These are phyloP conservation scores for Cynodonichthys magdalenae DNA, from an alignment of 2,797 vertebrate genomes.

Conservation along the genomic window DNA sequence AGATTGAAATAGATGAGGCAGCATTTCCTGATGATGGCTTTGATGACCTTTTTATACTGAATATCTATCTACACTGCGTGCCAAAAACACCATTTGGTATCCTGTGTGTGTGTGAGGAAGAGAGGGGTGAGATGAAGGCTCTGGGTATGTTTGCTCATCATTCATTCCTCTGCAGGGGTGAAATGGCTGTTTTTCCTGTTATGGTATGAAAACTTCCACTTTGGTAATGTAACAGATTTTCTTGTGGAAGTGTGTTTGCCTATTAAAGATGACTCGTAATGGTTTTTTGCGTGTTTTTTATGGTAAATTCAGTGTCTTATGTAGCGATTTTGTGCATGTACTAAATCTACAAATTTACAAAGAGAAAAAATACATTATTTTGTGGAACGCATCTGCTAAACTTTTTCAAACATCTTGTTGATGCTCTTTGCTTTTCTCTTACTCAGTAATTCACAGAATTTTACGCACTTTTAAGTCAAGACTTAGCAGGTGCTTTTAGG, in stretches of 20 bases:
- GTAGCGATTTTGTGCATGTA: not conserved
- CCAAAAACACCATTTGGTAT: constrained; percentile 50
- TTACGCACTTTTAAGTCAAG: not conserved
- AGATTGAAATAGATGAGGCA: constrained; percentile 41
- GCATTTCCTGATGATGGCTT: constrained; percentile 42
- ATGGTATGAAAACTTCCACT: constrained; percentile 60
- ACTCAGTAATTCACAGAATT: too few species aligned
- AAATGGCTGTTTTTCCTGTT: constrained; percentile 57
- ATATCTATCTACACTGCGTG: constrained; percentile 38
- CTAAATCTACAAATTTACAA: too few species aligned
- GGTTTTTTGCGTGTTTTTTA: too few species aligned
- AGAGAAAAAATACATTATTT: not conserved
- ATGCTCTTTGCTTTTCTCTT: not conserved
- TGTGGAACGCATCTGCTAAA: not conserved
- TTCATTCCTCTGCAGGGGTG: constrained; percentile 67
- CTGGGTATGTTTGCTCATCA: constrained; percentile 57
- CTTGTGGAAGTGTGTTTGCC: constrained; percentile 10
- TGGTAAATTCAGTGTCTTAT: not conserved
- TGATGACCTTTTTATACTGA: constrained; percentile 60
- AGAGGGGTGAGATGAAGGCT: constrained; percentile 17
- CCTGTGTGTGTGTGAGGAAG: constrained; percentile 24
- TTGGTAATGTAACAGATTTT: constrained; percentile 49
- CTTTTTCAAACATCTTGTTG: not conserved
- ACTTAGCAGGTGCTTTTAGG: not conserved
- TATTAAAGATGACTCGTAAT: constrained; percentile 1